phyloP scores from a whole-genome alignment of 2,797 vertebrate species.

The Tachyglossus aculeatus region DNA sequence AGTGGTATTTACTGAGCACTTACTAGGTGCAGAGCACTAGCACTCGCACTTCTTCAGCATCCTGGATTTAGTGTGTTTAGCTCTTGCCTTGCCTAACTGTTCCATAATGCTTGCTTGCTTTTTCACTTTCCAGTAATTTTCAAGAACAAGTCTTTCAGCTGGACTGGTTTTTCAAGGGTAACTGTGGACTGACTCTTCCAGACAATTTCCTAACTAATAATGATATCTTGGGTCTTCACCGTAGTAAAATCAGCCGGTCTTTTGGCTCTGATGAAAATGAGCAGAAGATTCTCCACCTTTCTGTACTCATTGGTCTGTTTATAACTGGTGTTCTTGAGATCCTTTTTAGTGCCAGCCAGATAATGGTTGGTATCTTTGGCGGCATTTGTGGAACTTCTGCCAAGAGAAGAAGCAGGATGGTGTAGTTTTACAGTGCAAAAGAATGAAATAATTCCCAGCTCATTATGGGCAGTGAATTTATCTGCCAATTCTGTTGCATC shows the following conservation, averaged over 20 bases:
- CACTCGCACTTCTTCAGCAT: too few relatives aligned
- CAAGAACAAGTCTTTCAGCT: neutral
- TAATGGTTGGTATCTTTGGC: constrained; percentile 41
- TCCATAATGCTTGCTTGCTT: neutral
- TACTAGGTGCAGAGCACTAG: too few relatives aligned
- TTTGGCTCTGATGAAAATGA: neutral
- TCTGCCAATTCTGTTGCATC: too few relatives aligned
- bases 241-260: rapidly evolving
- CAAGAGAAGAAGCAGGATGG: neutral
- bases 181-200: neutral
- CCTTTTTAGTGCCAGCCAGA: constrained; percentile 53
- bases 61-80: neutral
- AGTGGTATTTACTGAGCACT: too few relatives aligned
- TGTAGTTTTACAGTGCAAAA: constrained; percentile 17
- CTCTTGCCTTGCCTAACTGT: neutral
- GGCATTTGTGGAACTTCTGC: constrained; percentile 53
- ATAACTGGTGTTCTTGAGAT: constrained; percentile 31
- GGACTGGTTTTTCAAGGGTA: constrained; percentile 28
- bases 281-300: constrained; percentile 23
- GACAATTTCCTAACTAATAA: rapidly evolving
- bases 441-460: too few relatives aligned
- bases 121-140: constrained; percentile 9
- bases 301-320: constrained; percentile 35
- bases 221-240: rapidly evolving
- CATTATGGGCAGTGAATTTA: too few relatives aligned